Conservation (phyloP, 2,888 invertebrate genomes). For the Parnassius mnemosyne region DNA sequence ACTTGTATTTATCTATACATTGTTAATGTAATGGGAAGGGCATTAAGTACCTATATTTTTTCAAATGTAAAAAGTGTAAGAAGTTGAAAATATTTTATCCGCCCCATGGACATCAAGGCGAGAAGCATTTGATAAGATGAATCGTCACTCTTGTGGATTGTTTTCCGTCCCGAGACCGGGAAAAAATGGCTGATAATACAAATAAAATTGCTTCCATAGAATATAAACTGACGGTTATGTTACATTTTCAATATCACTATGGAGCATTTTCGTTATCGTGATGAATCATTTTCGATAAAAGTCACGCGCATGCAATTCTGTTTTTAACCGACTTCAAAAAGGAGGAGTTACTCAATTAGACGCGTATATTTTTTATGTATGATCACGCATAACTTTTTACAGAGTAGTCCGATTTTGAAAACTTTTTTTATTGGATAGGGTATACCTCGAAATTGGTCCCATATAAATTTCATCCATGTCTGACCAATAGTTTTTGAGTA, state of each 20-base stretch:
- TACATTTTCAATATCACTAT: slow-evolving; percentile 19
- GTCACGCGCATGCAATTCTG: neutral
- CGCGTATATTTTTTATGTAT: no score
- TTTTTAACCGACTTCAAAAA: no score
- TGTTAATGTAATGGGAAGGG: no score
- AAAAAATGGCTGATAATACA: slow-evolving; percentile 30
- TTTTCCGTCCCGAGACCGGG: slow-evolving; percentile 38
- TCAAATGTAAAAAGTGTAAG: slow-evolving; percentile 26
- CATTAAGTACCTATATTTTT: no score
- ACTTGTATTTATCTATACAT: no score
- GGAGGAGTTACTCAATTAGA: no score
- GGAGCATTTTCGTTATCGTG: slow-evolving; percentile 5
- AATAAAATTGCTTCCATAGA: slow-evolving; percentile 21
- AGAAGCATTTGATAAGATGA: slow-evolving; percentile 64
- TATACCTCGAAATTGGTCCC: no score
- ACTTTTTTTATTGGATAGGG: no score
- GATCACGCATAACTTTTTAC: no score
- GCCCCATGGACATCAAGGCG: slow-evolving; percentile 36
- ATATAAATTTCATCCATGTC: no score
- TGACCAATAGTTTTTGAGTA: no score
- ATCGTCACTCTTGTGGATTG: slow-evolving; percentile 67
- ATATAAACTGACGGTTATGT: slow-evolving; percentile 22
- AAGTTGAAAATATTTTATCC: slow-evolving; percentile 67
- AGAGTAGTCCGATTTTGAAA: no score
- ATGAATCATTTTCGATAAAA: neutral